A percentile compares a stretch with the other conserved stretches of the same genome.
Conservation (phyloP, 2,797 vertebrate species). For the Cynopterus sphinx region DNA sequence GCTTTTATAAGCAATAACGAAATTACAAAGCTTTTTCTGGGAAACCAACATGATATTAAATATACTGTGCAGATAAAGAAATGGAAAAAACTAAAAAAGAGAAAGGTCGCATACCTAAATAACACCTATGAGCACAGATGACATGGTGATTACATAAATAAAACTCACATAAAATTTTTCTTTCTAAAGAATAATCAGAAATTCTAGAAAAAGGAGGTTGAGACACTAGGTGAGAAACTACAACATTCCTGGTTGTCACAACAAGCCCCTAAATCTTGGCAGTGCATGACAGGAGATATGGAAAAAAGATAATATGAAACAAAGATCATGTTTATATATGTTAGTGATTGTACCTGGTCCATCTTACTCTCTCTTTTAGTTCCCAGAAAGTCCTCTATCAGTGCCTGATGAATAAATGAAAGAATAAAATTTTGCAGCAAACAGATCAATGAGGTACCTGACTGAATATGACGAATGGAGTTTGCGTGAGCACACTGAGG, state of each 20-base stretch:
- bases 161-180: background rate
- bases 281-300: background rate
- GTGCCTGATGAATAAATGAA: background rate
- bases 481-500: background rate
- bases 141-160: background rate
- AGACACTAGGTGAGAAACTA: background rate
- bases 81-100: background rate
- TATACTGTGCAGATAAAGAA: background rate
- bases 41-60: background rate
- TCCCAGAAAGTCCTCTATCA: background rate
- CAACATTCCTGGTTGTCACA: background rate
- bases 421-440: background rate
- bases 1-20: background rate
- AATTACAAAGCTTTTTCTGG: background rate
- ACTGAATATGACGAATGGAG: background rate
- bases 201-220: background rate
- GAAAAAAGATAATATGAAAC: background rate
- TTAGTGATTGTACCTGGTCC: background rate
- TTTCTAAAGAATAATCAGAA: background rate
- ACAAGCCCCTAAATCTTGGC: background rate
- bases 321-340: background rate
- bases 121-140: background rate
- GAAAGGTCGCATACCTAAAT: background rate
- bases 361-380: background rate
- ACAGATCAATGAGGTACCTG: background rate